Conservation (phyloP, 2,113 vertebrate genomes). For the Agapornis roseicollis region DNA sequence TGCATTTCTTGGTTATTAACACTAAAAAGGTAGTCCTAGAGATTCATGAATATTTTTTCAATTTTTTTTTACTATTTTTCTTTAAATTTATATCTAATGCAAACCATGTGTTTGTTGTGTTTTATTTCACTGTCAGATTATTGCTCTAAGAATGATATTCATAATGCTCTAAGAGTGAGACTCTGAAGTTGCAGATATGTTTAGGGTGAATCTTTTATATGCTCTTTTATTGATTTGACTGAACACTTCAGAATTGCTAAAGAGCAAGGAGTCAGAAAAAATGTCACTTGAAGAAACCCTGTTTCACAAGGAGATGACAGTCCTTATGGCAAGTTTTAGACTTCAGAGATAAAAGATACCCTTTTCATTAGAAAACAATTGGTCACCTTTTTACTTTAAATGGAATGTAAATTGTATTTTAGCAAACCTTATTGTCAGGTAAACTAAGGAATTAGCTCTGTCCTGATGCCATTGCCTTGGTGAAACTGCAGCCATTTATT, state of each 20-base stretch:
- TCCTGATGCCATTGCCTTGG: not conserved
- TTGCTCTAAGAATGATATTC: not conserved
- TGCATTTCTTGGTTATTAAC: not conserved
- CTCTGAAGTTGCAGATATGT: not conserved
- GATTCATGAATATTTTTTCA: not conserved
- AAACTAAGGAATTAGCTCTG: conserved; percentile 23
- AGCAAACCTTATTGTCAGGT: conserved; percentile 61
- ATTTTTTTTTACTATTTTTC: not conserved
- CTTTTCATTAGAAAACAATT: conserved; percentile 68
- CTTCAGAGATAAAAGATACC: conserved; percentile 53
- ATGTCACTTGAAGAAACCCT: conserved; percentile 17
- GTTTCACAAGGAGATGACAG: conserved; percentile 14
- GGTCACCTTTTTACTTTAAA: conserved; percentile 57
- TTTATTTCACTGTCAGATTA: not conserved
- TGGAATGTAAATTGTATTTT: conserved; percentile 46
- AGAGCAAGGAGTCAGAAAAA: conserved; percentile 10
- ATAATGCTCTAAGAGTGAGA: not conserved
- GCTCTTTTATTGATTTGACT: not conserved
- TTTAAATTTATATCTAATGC: not conserved
- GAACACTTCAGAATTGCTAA: not conserved
- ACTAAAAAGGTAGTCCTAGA: not conserved
- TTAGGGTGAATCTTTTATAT: not conserved
- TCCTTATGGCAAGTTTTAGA: conserved; percentile 44
- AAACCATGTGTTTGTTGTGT: not conserved
- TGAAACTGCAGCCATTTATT: conserved; percentile 19